A percentile compares a stretch with the other conserved stretches of the same genome.
These are phyloP conservation scores for Oryzias sinensis DNA, from an alignment of 2,797 vertebrate species.

Conservation along the genomic window DNA sequence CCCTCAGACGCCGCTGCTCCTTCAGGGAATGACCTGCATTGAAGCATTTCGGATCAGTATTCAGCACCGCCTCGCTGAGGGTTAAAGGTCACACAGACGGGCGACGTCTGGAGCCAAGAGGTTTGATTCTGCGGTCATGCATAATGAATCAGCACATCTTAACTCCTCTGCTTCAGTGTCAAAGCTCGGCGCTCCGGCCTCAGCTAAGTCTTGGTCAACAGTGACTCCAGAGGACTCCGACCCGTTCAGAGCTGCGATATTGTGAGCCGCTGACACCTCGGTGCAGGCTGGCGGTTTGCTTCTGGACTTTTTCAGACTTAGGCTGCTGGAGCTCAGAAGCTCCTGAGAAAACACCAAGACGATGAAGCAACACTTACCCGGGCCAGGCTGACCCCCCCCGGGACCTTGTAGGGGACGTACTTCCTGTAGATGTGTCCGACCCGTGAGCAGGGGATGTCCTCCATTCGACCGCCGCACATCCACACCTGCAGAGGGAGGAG, in stretches of 20 bases:
- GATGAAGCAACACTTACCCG: constrained; percentile 31
- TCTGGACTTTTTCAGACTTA: background rate
- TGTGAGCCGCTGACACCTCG: background rate
- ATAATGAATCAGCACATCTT: constrained; percentile 29
- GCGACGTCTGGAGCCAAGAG: constrained; percentile 28
- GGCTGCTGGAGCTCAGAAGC: too few species aligned
- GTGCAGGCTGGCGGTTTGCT: background rate
- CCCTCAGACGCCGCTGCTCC: too few species aligned
- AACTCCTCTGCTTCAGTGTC: background rate
- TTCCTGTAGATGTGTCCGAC: constrained; percentile 98
- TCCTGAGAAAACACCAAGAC: background rate
- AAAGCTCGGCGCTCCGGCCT: background rate
- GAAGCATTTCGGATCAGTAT: constrained; percentile 24
- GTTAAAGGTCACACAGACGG: constrained; percentile 30
- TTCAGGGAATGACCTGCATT: too few species aligned
- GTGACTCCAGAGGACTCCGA: background rate
- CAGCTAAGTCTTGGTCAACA: constrained; percentile 2
- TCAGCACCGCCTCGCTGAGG: constrained; percentile 8
- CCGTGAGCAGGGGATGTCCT: constrained; percentile 81
- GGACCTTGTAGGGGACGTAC: constrained; percentile 96
- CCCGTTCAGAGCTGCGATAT: background rate
- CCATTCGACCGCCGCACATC: constrained; percentile 99
- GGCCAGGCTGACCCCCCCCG: constrained; percentile 77
- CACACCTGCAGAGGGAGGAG: constrained; percentile 81
- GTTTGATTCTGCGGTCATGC: constrained; percentile 40